These are phyloP conservation scores for Colius striatus DNA, from an alignment of 2,113 vertebrate species.

Conservation along the genomic window DNA sequence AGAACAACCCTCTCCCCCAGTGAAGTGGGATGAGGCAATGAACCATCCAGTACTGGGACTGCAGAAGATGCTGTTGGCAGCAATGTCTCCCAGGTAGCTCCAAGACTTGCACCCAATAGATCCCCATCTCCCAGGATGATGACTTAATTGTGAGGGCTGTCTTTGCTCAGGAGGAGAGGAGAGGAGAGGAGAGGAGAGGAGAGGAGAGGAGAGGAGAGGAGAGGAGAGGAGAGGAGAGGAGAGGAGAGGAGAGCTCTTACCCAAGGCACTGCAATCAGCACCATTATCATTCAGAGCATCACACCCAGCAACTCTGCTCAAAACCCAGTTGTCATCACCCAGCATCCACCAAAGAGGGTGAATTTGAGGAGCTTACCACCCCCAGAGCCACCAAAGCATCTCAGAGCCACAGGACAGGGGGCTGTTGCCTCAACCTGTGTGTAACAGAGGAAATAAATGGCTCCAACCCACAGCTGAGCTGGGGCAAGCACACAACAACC, in stretches of 20 bases:
- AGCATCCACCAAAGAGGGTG: not conserved
- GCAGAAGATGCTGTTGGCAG: not conserved
- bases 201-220: too few relatives aligned
- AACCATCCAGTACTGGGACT: fast-evolving
- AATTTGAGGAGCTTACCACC: not conserved
- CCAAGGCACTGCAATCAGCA: fast-evolving
- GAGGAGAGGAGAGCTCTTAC: not conserved
- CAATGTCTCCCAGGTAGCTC: not conserved
- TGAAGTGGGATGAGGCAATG: not conserved
- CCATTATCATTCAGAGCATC: not conserved
- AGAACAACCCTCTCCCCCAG: not conserved
- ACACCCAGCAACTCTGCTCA: not conserved
- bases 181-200: too few relatives aligned
- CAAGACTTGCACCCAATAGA: not conserved
- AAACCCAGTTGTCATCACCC: not conserved
- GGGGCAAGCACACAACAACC: not conserved
- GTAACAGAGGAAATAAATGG: not conserved
- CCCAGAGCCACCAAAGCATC: not conserved
- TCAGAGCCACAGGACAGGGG: not conserved
- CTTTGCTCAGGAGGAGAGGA: not conserved
- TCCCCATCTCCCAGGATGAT: not conserved
- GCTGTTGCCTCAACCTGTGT: fast-evolving
- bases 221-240: too few relatives aligned
- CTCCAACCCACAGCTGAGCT: not conserved
- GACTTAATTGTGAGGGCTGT: not conserved